Base-by-base conservation (phyloP, 2,797 vertebrate genomes). In the Sebastes dallii region DNA sequence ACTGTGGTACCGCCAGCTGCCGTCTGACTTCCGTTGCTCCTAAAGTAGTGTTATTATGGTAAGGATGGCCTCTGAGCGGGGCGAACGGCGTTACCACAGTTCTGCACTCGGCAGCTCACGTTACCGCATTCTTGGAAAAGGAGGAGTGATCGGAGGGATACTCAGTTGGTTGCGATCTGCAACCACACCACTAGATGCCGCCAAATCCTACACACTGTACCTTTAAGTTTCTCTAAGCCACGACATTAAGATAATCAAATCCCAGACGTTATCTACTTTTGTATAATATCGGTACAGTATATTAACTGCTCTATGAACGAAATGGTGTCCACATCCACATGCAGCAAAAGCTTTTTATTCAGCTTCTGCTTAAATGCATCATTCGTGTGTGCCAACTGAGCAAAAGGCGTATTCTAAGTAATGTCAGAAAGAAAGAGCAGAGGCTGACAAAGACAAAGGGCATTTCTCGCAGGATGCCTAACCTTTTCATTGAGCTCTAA, bases 401-500 rank as follows among this genome's bases (percentile, higher is more conserved):
- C 50, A 20, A 72, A 81, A 66, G 24, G 4, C 32, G 8, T 32
- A 13, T 46, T 54, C 46, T 11, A 13, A 58, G 42, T 16, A 24
- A 64, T 16, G 74, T 66, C 32, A 71, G 36, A 69, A 42, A 75
- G 22, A 65, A 61, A 64, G 56, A 65, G 36, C 52, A 39, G 70
- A 39, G 25, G 24, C 74, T 50, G 64, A 62, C 74, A 59, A 18
- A 78, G 64, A 69, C 30, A 78, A 75, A 77, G 46, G 46, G 36
- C 50, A 64, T 73, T 75, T 71, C 52, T 60, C 12, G 56, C 61
- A 71, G 55, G 14, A n/a, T 34, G 25, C 75, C 29, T 46, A 68
- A 83, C 76, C 80, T 83, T 83, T 76, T 69, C 46, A 27, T 3
- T 59, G 60, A 70, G 29, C 60, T 61, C 16, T 67, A 22, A 8